phyloP scores from a whole-genome alignment of 2,888 invertebrate species.

The Chrysodeixis includens region DNA sequence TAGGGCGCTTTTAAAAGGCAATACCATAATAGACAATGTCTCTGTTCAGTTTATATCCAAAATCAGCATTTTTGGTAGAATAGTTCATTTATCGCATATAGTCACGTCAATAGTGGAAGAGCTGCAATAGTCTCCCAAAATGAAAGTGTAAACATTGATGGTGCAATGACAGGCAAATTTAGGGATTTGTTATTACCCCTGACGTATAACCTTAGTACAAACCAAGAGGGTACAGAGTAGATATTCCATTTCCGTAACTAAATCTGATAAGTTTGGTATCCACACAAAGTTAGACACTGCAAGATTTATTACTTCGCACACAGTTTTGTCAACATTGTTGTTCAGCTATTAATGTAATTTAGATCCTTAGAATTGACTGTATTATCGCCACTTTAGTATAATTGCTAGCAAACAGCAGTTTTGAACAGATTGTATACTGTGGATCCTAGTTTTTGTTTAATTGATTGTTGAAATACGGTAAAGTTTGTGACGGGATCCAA shows the following conservation, averaged over 20 bases:
- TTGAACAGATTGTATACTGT: too few species aligned
- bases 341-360: conserved; percentile 23
- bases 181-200: not conserved
- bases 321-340: conserved; percentile 28
- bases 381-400: conserved; percentile 4
- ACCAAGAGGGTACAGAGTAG: not conserved
- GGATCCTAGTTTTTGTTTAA: too few species aligned
- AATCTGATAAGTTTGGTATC: conserved; percentile 51
- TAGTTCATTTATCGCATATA: too few species aligned
- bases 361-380: not conserved
- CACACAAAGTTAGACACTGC: conserved; percentile 34
- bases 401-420: not conserved
- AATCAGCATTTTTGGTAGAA: too few species aligned
- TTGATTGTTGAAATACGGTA: too few species aligned
- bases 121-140: too few species aligned
- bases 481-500: too few species aligned
- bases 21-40: too few species aligned
- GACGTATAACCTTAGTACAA: not conserved
- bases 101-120: too few species aligned
- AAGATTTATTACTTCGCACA: conserved; percentile 40
- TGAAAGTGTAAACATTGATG: too few species aligned
- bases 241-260: conserved; percentile 47
- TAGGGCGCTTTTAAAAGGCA: too few species aligned
- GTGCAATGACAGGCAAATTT: not conserved
- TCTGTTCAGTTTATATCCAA: too few species aligned